Conservation (phyloP, 2,888 invertebrate species). For the Hirtodrosophila cameraria region DNA sequence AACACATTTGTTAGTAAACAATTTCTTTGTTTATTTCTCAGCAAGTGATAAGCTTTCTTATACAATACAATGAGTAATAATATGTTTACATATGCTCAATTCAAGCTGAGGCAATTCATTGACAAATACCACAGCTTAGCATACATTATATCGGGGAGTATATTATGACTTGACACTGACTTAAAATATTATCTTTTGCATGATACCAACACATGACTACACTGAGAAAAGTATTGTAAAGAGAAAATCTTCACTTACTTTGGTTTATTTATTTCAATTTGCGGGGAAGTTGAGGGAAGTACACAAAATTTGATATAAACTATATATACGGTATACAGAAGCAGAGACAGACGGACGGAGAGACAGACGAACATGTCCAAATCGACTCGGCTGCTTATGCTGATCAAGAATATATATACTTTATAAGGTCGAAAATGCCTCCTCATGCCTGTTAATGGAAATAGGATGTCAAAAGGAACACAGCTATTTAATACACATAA, state of each 20-base stretch:
- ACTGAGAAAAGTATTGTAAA: slow-evolving; percentile 14
- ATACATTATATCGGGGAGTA: slow-evolving; percentile 11
- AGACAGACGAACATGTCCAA: too few species aligned
- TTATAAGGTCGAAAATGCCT: too few species aligned
- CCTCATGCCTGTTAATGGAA: too few species aligned
- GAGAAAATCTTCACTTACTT: not conserved
- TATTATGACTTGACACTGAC: not conserved
- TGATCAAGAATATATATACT: too few species aligned
- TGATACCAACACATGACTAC: slow-evolving; percentile 13
- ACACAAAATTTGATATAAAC: too few species aligned
- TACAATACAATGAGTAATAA: slow-evolving; percentile 13
- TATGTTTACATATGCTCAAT: slow-evolving; percentile 18
- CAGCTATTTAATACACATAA: too few species aligned
- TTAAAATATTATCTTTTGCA: slow-evolving; percentile 5
- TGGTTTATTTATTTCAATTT: too few species aligned
- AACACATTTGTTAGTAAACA: slow-evolving; percentile 5
- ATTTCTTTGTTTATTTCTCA: slow-evolving; percentile 10
- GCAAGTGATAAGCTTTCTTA: slow-evolving; percentile 13
- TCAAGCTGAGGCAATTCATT: slow-evolving; percentile 11
- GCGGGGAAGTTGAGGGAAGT: too few species aligned
- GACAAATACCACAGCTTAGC: slow-evolving; percentile 12
- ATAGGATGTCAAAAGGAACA: too few species aligned
- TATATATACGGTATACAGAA: too few species aligned
- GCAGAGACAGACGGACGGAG: too few species aligned
- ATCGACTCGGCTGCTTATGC: too few species aligned